Percentiles rank a stretch among this genome's conserved stretches.
phyloP scores from a whole-genome alignment of 2,888 invertebrate genomes.

The Camponotus fellah region DNA sequence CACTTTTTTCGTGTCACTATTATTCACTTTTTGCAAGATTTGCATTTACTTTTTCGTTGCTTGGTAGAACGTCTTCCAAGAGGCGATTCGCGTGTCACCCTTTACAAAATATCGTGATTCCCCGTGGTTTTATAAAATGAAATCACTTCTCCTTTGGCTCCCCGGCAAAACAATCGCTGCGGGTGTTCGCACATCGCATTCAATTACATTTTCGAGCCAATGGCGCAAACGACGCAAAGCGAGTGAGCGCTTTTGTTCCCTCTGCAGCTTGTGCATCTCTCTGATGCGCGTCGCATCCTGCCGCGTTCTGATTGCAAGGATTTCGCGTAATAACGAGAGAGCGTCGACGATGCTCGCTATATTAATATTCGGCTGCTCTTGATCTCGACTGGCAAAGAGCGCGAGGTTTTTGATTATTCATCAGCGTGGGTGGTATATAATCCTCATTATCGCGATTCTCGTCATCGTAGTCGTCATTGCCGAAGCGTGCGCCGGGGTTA shows the following conservation, averaged over 20 bases:
- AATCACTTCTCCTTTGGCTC: conserved; percentile 34
- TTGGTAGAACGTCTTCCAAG: not conserved
- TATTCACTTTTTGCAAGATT: not conserved
- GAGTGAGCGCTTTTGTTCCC: conserved; percentile 22
- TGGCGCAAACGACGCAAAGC: conserved; percentile 13
- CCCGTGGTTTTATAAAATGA: conserved; percentile 8
- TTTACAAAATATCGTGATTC: not conserved
- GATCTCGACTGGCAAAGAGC: no score
- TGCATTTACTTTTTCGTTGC: not conserved
- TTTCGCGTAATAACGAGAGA: not conserved
- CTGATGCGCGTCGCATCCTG: not conserved
- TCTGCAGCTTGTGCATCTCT: not conserved
- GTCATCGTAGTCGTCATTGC: not conserved
- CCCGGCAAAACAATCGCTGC: conserved; percentile 34
- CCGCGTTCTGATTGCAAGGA: conserved; percentile 18
- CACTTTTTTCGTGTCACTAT: not conserved
- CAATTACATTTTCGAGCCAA: conserved; percentile 50
- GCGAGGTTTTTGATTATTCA: conserved; percentile 70
- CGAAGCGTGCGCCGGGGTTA: conserved; percentile 7
- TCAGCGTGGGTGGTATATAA: conserved; percentile 23
- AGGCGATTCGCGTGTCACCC: not conserved
- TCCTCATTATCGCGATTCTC: conserved; percentile 38
- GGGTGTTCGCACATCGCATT: conserved; percentile 45
- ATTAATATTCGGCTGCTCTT: not conserved
- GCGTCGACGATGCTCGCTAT: conserved; percentile 1